Evolutionary conservation across 1,140 invertebrate species (phyloP), one percentile per base, ranked within the genome.

Genomic region (Lanistes nyassanus): DNA sequence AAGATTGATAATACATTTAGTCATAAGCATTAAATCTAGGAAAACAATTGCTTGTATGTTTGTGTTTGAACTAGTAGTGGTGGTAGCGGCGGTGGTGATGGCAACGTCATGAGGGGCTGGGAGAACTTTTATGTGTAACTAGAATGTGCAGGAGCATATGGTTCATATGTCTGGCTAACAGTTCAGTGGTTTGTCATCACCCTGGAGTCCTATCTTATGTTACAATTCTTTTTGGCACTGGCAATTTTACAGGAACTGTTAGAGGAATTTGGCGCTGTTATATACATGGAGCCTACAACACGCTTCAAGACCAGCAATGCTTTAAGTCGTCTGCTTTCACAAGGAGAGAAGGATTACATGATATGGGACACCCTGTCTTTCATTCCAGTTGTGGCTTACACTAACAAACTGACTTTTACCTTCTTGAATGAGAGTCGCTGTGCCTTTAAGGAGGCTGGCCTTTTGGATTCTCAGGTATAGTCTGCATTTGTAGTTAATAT

Each of bases 241-340:
- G 11, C 29, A n/a, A 72, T 21, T 19, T 79, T 79, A 26, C 76
- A 85, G 82, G 53, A 58, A 5, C 68, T 84, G 4, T 53, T 86
- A 0, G 80, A 83, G 37, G 84, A 86, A 56, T 82, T 77, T 80
- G 85, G 85, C 3, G 82, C 85, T 23, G 81, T 80, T 0, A 66
- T 84, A 11, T 85, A 82, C 76, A 77, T 85, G 37, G 81, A 84
- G 36, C 83, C 84, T 19, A 75, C 80, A 53, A 81, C 78, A 1
- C 53, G 80, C 2, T 74, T 86, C 29, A 82, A 82, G 65, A 77
- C 69, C 37, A 67, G 75, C 7, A 71, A 74, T 19, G 81, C 83
- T 51, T 75, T 82, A 16, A 79, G 81, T 42, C 77, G 79, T 68
- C 51, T 86, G 16, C 81, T 75, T 39, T 80, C 75, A 31, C 76